Evolutionary conservation across 2,797 vertebrate species (phyloP), one percentile per base, ranked within the genome.

Genomic region (Chloroceryle amazona): DNA sequence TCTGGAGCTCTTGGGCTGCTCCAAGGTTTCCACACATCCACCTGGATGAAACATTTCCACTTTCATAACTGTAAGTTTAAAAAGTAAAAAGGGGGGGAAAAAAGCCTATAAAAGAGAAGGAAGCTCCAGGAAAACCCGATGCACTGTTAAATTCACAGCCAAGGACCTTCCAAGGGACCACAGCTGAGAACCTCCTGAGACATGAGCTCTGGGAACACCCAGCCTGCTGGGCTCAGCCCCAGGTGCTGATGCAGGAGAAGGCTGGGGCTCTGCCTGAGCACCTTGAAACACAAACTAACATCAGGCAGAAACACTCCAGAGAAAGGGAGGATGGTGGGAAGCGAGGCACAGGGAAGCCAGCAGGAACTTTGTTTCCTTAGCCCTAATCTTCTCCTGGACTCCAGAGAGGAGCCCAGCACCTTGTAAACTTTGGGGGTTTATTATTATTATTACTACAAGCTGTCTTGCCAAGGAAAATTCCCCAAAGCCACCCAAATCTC

Each of bases 151-250:
- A 37, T 39, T 28, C 5, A 2, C 19, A 63, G 63, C 20, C 8
- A 5, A 7, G 0, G 2, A 57, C 54, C 20, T 57, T 12, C 54
- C 21, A n/a, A 52, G 51, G 49, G 28, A 42, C 29, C 5, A 2
- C 19, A 63, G 63, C 23, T 7, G 4, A 9, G 0, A 1, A 57
- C 54, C 31, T 33, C n/a, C 54, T 33, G n/a, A 66, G 41, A 33
- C 47, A 26, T 2, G 0, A 6, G 46, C 22, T 20, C 47, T 5
- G 18, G 26, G 41, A 81, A 33, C 4, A 25, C 41, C 7, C 31
- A 65, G 3, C 9, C 63, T 13, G 20, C 37, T 0, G 4, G 11
- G 7, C 11, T 42, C 60, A 73, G 37, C 60, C 23, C n/a, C 2
- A 4, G 62, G 58, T 33, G 71, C 31, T 20, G 31, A 7, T 25